These are phyloP conservation scores for Paramormyrops kingsleyae DNA, from an alignment of 2,113 vertebrate species.

Conservation along the genomic window DNA sequence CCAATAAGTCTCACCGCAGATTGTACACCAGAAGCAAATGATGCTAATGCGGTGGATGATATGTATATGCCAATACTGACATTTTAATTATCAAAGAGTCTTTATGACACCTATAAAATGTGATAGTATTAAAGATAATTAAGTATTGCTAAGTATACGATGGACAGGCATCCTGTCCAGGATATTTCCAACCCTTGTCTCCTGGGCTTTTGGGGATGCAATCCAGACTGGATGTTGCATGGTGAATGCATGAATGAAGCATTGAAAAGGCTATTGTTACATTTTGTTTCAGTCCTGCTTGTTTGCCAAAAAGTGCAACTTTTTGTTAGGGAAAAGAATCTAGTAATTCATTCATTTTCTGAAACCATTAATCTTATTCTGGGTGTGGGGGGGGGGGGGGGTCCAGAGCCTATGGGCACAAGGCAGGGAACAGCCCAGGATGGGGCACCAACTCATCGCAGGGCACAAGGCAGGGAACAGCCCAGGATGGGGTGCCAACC, in stretches of 20 bases:
- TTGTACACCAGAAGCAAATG: not conserved
- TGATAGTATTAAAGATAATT: not conserved
- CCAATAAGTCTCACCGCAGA: not conserved
- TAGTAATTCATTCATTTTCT: not conserved
- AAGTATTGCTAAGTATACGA: not conserved
- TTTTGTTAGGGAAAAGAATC: not conserved
- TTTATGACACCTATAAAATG: not conserved
- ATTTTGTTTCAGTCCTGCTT: not conserved
- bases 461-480: not conserved
- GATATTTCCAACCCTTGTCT: not conserved
- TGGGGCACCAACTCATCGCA: not conserved
- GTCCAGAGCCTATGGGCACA: not conserved
- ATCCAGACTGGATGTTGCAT: not conserved
- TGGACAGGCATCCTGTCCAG: not conserved
- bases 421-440: not conserved
- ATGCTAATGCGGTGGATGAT: not conserved
- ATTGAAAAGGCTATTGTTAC: not conserved
- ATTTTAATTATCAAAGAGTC: not conserved
- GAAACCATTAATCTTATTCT: not conserved
- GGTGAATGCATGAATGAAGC: not conserved
- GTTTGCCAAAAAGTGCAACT: not conserved
- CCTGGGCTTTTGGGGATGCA: not conserved
- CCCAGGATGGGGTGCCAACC: not conserved
- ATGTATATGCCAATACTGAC: not conserved
- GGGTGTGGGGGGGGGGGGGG: not conserved